Percentiles rank a stretch among this genome's conserved stretches.
These are phyloP conservation scores for Lottia scabra DNA, from an alignment of 2,888 invertebrate genomes.

Conservation along the genomic window DNA sequence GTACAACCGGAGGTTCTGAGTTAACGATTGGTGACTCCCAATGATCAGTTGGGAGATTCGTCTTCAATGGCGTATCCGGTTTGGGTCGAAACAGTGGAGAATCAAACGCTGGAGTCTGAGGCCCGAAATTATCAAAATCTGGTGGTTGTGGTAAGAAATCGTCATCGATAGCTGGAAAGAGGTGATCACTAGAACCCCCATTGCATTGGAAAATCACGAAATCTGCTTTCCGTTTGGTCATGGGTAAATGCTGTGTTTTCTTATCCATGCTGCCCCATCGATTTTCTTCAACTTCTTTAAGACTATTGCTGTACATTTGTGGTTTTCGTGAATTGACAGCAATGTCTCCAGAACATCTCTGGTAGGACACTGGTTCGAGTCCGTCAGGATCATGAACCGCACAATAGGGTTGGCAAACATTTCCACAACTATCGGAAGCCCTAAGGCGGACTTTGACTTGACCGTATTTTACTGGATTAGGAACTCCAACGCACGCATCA, in stretches of 20 bases:
- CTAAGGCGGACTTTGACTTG: conserved; percentile 1
- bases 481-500: neutral
- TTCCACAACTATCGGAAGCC: neutral
- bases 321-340: neutral
- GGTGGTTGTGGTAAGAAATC: too few relatives aligned
- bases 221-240: neutral
- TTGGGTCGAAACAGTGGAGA: too few relatives aligned
- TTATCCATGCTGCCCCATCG: neutral
- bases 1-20: neutral
- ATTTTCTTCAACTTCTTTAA: neutral
- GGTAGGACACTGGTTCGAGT: neutral
- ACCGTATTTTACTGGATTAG: neutral
- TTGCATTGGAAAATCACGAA: neutral
- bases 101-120: too few relatives aligned
- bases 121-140: too few relatives aligned
- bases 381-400: neutral
- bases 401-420: neutral
- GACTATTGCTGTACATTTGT: neutral
- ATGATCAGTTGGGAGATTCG: too few relatives aligned
- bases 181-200: neutral
- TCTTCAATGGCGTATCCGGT: too few relatives aligned
- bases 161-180: neutral
- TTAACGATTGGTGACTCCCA: neutral
- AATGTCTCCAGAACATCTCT: neutral
- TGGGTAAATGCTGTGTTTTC: neutral